Evolutionary conservation across 92 coral and sea anemone genomes (phyloP).

Genomic region (Phymanthus crucifer): DNA sequence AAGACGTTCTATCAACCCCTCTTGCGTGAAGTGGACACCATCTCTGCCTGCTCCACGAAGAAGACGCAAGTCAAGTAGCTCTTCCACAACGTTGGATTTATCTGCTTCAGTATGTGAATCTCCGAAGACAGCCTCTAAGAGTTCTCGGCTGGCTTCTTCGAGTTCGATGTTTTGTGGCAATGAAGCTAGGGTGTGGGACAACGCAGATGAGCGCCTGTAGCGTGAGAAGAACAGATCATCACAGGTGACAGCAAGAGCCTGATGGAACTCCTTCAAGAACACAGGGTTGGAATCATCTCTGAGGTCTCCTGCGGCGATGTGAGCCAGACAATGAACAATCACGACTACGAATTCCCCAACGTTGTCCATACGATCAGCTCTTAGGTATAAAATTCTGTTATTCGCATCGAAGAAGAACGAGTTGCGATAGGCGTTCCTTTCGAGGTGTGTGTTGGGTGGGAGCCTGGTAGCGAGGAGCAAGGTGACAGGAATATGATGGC

Average conservation of each 20-base stretch:
- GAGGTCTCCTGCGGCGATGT: slow-evolving; percentile 91
- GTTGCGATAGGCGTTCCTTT: slow-evolving; percentile 94
- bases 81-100: slow-evolving; percentile 83
- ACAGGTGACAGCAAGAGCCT: slow-evolving; percentile 86
- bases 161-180: slow-evolving; percentile 57
- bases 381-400: slow-evolving; percentile 91
- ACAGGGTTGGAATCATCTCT: slow-evolving; percentile 95
- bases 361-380: slow-evolving; percentile 91
- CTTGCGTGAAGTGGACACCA: slow-evolving; percentile 96
- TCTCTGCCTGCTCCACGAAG: slow-evolving; percentile 91
- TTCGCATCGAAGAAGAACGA: slow-evolving; percentile 95
- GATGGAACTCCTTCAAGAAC: slow-evolving; percentile 97
- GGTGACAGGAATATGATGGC: slow-evolving; percentile 94
- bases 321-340: slow-evolving; percentile 91
- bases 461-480: slow-evolving; percentile 91
- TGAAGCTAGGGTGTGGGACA: slow-evolving; percentile 74
- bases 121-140: slow-evolving; percentile 82
- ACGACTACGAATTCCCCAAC: slow-evolving; percentile 95
- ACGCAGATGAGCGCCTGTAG: slow-evolving; percentile 91
- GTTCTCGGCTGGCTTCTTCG: slow-evolving; percentile 69
- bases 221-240: slow-evolving; percentile 99
- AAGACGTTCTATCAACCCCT: slow-evolving; percentile 83
- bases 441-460: slow-evolving; percentile 87
- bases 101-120: slow-evolving; percentile 78
- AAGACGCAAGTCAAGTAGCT: slow-evolving; percentile 83